These are phyloP conservation scores for Neocrepidodera transversa DNA, from an alignment of 2,888 invertebrate genomes.

Conservation along the genomic window DNA sequence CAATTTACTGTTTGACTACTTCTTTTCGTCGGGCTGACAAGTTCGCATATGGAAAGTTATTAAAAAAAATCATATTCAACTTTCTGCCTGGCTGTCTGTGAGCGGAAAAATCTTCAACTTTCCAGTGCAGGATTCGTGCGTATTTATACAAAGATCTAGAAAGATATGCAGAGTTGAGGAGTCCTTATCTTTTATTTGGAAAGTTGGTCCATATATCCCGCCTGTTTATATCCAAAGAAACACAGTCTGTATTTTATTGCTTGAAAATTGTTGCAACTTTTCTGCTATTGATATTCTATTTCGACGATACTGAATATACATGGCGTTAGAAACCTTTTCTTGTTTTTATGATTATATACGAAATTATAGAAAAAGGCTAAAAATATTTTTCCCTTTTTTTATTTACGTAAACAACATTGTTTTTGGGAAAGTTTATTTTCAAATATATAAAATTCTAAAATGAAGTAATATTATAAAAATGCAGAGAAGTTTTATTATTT, in stretches of 20 bases:
- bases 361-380: too few species aligned
- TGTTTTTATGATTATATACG: too few species aligned
- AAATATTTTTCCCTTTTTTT: too few species aligned
- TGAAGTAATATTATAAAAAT: too few species aligned
- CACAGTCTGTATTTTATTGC: conserved; percentile 51
- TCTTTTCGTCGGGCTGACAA: conserved; percentile 41
- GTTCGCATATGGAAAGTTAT: conserved; percentile 47
- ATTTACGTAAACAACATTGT: too few species aligned
- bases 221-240: conserved; percentile 50
- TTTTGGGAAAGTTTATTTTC: too few species aligned
- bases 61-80: conserved; percentile 51
- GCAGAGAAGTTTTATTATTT: too few species aligned
- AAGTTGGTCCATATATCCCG: conserved; percentile 52
- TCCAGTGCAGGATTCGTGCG: conserved; percentile 38
- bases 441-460: too few species aligned
- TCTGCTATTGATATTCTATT: too few species aligned
- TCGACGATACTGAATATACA: too few species aligned
- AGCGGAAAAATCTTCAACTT: conserved; percentile 49
- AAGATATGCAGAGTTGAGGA: conserved; percentile 40
- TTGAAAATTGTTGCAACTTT: conserved; percentile 47
- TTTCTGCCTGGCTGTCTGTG: conserved; percentile 44
- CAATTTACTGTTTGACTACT: conserved; percentile 31
- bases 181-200: conserved; percentile 53
- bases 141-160: conserved; percentile 34
- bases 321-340: too few species aligned